Percentiles rank a stretch among this genome's conserved stretches.
These are phyloP conservation scores for Thunnus albacares DNA, from an alignment of 2,797 vertebrate species.

Conservation along the genomic window DNA sequence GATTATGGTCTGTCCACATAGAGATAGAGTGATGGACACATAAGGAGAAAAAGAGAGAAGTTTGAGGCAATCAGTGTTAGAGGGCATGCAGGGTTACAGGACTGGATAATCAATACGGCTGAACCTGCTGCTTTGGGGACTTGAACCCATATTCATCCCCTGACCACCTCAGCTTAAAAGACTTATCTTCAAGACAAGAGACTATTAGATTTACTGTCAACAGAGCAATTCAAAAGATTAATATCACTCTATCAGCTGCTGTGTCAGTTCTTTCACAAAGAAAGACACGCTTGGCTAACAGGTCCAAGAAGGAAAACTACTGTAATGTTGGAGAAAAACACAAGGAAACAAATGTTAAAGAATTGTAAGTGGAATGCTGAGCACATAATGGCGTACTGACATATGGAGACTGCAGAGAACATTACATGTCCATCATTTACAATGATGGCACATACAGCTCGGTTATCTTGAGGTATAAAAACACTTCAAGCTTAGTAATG, in stretches of 20 bases:
- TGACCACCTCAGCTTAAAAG: conserved; percentile 46
- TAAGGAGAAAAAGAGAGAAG: conserved; percentile 2
- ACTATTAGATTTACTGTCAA: conserved; percentile 67
- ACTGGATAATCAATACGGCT: conserved; percentile 66
- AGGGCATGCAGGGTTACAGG: conserved; percentile 43
- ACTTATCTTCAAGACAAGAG: conserved; percentile 60
- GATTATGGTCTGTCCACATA: conserved; percentile 36
- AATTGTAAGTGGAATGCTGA: conserved; percentile 19
- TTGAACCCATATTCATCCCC: conserved; percentile 58
- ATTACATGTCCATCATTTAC: conserved; percentile 45
- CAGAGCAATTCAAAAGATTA: conserved; percentile 60
- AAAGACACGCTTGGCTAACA: conserved; percentile 43
- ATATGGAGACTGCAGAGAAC: conserved; percentile 31
- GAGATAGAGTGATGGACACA: conserved; percentile 43
- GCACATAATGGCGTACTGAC: conserved; percentile 28
- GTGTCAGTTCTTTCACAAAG: conserved; percentile 43
- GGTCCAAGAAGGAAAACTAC: conserved; percentile 25
- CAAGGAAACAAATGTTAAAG: conserved; percentile 17
- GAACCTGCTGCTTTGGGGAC: conserved; percentile 48
- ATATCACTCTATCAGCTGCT: conserved; percentile 55
- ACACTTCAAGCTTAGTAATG: conserved; percentile 62
- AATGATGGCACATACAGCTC: conserved; percentile 38
- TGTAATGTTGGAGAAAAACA: conserved; percentile 46
- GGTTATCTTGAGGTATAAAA: conserved; percentile 55
- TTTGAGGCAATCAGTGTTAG: conserved; percentile 50